Evolutionary conservation across 1,140 invertebrate genomes (phyloP).

Genomic region (Idris sp.): DNA sequence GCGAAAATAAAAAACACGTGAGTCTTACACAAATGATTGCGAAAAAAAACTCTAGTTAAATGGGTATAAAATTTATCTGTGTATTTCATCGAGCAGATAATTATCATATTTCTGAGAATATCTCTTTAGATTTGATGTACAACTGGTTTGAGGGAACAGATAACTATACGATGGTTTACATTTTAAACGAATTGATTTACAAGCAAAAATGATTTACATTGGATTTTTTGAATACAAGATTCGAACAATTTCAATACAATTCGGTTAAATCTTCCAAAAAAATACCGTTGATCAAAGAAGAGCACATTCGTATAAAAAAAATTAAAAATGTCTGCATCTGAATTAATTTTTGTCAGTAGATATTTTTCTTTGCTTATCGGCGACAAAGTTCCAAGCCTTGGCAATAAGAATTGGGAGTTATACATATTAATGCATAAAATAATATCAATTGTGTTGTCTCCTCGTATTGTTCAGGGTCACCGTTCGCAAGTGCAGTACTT

Average conservation of each 20-base stretch:
- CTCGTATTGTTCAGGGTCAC: constrained; percentile 13
- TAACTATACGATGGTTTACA: too few relatives aligned
- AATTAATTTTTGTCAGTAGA: too few relatives aligned
- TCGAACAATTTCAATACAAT: constrained; percentile 3
- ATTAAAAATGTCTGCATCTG: too few relatives aligned
- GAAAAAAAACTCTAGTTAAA: constrained; percentile 3
- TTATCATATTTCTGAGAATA: too few relatives aligned
- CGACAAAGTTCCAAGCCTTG: constrained; percentile 13
- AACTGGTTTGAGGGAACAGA: constrained; percentile 17
- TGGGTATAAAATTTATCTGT: constrained; percentile 2
- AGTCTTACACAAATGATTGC: not conserved
- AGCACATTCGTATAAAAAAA: too few relatives aligned
- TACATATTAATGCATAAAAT: too few relatives aligned
- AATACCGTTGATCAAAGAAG: constrained; percentile 5
- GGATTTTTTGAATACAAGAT: constrained; percentile 18
- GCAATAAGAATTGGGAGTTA: constrained; percentile 7
- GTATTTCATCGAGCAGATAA: constrained; percentile 3
- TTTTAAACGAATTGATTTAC: constrained; percentile 15
- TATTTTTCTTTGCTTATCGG: too few relatives aligned
- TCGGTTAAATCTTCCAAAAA: constrained; percentile 6
- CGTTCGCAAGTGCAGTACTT: not conserved
- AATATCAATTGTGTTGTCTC: constrained; percentile 1
- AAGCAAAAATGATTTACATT: constrained; percentile 10
- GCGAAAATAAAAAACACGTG: constrained; percentile 9
- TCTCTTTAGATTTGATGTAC: constrained; percentile 20